Percentiles rank a stretch among this genome's conserved stretches.
phyloP scores from a whole-genome alignment of 1,140 invertebrate genomes.

The Triops cancriformis region DNA sequence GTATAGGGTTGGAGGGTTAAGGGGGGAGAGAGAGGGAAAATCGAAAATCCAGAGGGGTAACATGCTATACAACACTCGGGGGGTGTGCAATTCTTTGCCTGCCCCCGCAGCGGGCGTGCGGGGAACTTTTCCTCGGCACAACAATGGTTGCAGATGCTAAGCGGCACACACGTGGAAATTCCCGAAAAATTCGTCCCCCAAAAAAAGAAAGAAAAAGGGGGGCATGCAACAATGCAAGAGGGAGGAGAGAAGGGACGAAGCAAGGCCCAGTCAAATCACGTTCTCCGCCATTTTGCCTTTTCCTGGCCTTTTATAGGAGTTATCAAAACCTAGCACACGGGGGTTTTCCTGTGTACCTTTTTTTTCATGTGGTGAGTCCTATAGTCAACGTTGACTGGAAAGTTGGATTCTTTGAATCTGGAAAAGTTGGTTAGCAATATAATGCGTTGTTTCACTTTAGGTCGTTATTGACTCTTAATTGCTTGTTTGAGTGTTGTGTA shows the following conservation, averaged over 20 bases:
- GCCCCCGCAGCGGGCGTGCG: conserved; percentile 6
- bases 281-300: not conserved
- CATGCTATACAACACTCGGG: not conserved
- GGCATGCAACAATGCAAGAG: not conserved
- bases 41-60: not conserved
- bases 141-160: not conserved
- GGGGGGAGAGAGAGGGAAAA: not conserved
- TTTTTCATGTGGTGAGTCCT: too few relatives aligned
- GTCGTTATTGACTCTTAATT: too few relatives aligned
- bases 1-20: not conserved
- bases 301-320: not conserved
- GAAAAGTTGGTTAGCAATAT: too few relatives aligned
- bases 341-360: not conserved
- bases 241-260: not conserved
- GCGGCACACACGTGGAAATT: not conserved
- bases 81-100: not conserved
- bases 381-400: too few relatives aligned
- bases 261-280: conserved; percentile 1
- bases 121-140: not conserved
- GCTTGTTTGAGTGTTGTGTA: too few relatives aligned
- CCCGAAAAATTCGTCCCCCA: not conserved
- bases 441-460: too few relatives aligned
- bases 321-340: not conserved
- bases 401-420: too few relatives aligned
- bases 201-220: too few relatives aligned